Percentiles rank a stretch among this genome's conserved stretches.
Conservation (phyloP, 2,113 vertebrate genomes). For the Tauraco erythrolophus region DNA sequence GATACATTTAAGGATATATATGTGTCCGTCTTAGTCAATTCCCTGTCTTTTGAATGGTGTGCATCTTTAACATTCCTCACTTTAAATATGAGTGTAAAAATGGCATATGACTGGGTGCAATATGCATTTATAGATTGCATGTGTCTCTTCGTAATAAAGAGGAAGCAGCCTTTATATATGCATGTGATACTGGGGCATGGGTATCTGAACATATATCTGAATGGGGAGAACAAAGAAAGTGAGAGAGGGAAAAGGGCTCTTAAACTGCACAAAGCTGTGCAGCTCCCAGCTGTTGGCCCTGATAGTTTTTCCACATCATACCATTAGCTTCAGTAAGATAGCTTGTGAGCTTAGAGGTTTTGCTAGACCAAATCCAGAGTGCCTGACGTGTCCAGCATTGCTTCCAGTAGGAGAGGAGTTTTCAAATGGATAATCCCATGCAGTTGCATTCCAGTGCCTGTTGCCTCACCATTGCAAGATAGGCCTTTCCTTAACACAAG, state of each 20-base stretch:
- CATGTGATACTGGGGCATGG: background rate
- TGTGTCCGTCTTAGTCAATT: background rate
- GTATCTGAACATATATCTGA: background rate
- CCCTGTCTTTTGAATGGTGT: background rate
- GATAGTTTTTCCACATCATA: background rate
- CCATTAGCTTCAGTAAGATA: background rate
- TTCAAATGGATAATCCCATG: background rate
- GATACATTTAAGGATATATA: background rate
- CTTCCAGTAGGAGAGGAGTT: background rate
- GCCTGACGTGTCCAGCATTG: background rate
- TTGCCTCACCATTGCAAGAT: background rate
- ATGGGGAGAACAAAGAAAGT: background rate
- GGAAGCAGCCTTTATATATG: background rate
- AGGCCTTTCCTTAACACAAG: background rate
- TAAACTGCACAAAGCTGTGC: background rate
- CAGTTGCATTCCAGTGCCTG: background rate
- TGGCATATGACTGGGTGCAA: background rate
- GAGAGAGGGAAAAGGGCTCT: background rate
- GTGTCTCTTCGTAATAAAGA: background rate
- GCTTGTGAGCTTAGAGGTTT: background rate
- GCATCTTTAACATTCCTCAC: background rate
- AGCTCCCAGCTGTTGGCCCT: background rate
- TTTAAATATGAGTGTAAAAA: background rate
- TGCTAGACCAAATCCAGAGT: background rate
- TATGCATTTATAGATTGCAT: background rate